phyloP scores from a whole-genome alignment of 1,140 invertebrate genomes.

The Penaeus japonicus region DNA sequence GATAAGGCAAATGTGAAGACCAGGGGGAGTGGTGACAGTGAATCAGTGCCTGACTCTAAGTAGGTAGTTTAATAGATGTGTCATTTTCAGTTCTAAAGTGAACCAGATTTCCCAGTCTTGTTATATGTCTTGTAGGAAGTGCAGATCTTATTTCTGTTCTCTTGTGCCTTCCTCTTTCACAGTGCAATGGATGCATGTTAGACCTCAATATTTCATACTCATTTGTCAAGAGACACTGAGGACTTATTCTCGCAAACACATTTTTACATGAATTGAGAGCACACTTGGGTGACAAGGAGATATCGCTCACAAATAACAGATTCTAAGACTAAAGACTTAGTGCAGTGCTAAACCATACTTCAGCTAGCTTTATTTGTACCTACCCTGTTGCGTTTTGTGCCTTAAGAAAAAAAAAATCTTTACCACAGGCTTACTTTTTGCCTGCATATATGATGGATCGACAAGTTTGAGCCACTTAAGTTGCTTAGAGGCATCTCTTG shows the following conservation, averaged over 20 bases:
- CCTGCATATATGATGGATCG: constrained; percentile 3
- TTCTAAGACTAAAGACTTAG: not conserved
- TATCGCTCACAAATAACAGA: not conserved
- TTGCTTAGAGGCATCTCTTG: too few species aligned
- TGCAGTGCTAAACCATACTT: not conserved
- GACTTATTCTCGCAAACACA: constrained; percentile 1
- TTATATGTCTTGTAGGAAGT: constrained; percentile 8
- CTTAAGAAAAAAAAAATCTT: constrained; percentile 23
- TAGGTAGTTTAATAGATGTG: constrained; percentile 15
- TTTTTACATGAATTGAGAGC: too few species aligned
- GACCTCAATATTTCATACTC: not conserved
- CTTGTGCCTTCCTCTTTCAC: constrained; percentile 45
- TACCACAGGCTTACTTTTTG: constrained; percentile 7
- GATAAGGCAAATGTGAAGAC: not conserved
- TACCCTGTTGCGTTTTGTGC: constrained; percentile 44
- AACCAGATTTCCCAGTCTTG: not conserved
- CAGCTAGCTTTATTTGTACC: not conserved
- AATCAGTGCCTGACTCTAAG: constrained; percentile 51
- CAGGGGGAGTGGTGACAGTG: constrained; percentile 37
- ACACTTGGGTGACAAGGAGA: not conserved
- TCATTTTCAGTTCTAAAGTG: not conserved
- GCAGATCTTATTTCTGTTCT: constrained; percentile 9
- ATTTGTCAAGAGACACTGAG: not conserved
- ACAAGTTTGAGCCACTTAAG: not conserved
- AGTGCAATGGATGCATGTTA: constrained; percentile 18